These are phyloP conservation scores for Hycleus phaleratus DNA, from an alignment of 1,140 invertebrate species.

Conservation along the genomic window DNA sequence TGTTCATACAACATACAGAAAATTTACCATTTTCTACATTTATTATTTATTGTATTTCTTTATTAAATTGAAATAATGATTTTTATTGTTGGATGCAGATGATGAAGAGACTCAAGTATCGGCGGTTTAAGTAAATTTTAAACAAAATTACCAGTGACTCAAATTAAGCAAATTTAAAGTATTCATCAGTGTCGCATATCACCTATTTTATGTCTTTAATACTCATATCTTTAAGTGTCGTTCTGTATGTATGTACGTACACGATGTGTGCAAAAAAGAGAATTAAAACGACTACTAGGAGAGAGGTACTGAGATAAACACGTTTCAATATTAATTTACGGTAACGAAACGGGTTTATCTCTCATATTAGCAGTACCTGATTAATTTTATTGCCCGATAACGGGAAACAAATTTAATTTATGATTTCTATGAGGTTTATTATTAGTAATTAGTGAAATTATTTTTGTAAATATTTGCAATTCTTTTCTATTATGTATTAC, in stretches of 20 bases:
- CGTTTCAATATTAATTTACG: conserved; percentile 2
- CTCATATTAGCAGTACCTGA: conserved; percentile 26
- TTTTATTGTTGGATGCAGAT: conserved; percentile 41
- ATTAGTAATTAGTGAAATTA: conserved; percentile 5
- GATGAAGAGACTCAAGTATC: conserved; percentile 59
- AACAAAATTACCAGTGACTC: conserved; percentile 17
- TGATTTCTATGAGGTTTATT: conserved; percentile 7
- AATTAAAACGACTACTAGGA: no score
- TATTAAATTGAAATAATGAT: neutral
- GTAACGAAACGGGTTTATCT: neutral
- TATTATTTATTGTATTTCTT: neutral
- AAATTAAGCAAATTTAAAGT: conserved; percentile 6
- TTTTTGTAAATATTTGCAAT: conserved; percentile 20
- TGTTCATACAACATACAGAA: conserved; percentile 13
- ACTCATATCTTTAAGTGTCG: conserved; percentile 15
- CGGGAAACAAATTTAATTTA: conserved; percentile 7
- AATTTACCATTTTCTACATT: neutral
- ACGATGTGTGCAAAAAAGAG: conserved; percentile 17
- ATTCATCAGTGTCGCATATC: conserved; percentile 23
- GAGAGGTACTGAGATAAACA: conserved; percentile 24
- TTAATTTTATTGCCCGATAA: conserved; percentile 11
- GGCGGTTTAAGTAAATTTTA: conserved; percentile 40
- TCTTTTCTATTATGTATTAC: conserved; percentile 9
- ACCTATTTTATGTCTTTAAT: conserved; percentile 16
- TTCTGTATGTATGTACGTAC: conserved; percentile 21